Conservation (phyloP, 2,888 invertebrate species). For the Mimachlamys varia region DNA sequence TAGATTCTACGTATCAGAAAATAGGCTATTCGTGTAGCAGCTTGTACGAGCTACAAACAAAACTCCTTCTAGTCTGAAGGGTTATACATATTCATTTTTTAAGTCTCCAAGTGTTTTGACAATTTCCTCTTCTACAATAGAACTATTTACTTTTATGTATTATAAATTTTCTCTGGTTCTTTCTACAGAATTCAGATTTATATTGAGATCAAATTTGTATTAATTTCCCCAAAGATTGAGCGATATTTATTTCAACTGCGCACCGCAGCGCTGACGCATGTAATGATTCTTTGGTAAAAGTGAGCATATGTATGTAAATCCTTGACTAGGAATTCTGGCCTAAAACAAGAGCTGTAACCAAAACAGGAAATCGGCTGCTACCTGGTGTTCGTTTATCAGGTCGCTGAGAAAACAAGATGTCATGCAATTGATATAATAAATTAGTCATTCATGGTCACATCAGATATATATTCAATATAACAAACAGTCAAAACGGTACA, state of each 20-base stretch:
- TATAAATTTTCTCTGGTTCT: not conserved
- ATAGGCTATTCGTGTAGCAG: not conserved
- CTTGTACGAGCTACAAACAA: not conserved
- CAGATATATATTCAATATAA: not conserved
- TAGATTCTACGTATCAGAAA: not conserved
- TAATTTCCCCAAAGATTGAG: not conserved
- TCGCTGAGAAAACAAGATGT: slow-evolving; percentile 18
- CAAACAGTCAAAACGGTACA: slow-evolving; percentile 1
- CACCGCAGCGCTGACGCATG: slow-evolving; percentile 10
- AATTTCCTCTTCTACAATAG: not conserved
- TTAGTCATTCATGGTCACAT: not conserved
- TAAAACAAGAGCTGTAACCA: not conserved
- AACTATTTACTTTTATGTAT: not conserved
- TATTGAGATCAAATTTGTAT: not conserved
- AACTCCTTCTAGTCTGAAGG: slow-evolving; percentile 1
- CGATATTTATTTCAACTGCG: not conserved
- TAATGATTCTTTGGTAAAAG: not conserved
- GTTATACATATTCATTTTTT: not conserved
- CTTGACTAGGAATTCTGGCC: not conserved
- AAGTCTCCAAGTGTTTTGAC: not conserved
- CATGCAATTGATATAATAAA: not conserved
- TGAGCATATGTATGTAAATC: not conserved
- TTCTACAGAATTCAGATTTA: not conserved
- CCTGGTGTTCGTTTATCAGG: not conserved
- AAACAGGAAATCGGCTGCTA: not conserved